Conservation (phyloP, 2,797 vertebrate species). For the Alcedo atthis region DNA sequence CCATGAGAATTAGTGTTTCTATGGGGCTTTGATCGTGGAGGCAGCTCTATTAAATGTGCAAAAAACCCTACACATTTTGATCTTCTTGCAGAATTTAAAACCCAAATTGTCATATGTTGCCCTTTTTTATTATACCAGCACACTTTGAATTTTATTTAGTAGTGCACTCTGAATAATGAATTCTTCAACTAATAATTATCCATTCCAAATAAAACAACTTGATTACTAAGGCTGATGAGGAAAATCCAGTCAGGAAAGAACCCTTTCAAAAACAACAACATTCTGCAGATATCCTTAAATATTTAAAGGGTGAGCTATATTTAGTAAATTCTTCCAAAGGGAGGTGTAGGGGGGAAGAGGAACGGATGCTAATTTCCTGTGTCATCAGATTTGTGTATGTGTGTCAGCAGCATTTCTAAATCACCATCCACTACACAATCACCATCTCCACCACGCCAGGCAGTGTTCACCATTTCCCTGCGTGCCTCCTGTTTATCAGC, state of each 20-base stretch:
- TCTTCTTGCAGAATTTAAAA: background rate
- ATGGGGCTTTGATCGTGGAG: background rate
- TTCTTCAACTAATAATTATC: slow-evolving; percentile 60
- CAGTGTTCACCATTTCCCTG: background rate
- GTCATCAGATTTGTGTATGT: slow-evolving; percentile 33
- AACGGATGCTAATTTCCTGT: slow-evolving; percentile 39
- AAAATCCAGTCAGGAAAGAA: slow-evolving; percentile 55
- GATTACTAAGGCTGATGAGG: slow-evolving; percentile 64
- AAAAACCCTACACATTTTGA: background rate
- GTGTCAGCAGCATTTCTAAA: slow-evolving; percentile 56
- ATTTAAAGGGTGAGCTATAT: slow-evolving; percentile 47
- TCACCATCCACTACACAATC: background rate
- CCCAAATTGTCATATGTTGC: background rate
- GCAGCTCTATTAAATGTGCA: background rate
- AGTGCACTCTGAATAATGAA: slow-evolving; percentile 48
- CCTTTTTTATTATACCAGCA: background rate
- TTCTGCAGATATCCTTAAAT: slow-evolving; percentile 56
- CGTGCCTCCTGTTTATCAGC: background rate
- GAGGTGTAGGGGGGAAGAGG: background rate
- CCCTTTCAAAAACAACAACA: slow-evolving; percentile 54
- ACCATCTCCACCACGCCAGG: background rate
- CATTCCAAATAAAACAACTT: slow-evolving; percentile 49
- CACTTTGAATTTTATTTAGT: slow-evolving; percentile 16
- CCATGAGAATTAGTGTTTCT: background rate
- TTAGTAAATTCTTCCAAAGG: slow-evolving; percentile 35